A percentile compares a stretch with the other conserved stretches of the same genome.
Conservation (phyloP, 2,113 vertebrate species). For the Mus musculus region GRCm39 chr5:52945501-52946000, state of each 20-base stretch:
- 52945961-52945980: constrained; percentile 17
- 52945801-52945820: not conserved
- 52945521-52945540: not conserved
- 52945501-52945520: not conserved
- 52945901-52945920: not conserved
- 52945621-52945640: not conserved
- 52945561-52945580: not conserved
- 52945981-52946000: constrained; percentile 28
- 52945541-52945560: not conserved
- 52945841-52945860: not conserved
- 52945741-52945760: not conserved
- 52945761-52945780: not conserved
- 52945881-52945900: constrained; percentile 18
- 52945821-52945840: not conserved
- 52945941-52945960: not conserved
- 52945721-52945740: not conserved
- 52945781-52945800: not conserved
- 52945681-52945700: not conserved
- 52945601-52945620: not conserved
- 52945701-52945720: not conserved
- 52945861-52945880: constrained; percentile 39
- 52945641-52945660: not conserved
- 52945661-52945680: not conserved
- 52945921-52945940: not conserved
- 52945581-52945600: not conserved